Evolutionary conservation across 2,113 vertebrate genomes (phyloP), one percentile per base, ranked within the genome.

Genomic region (Cyphomyrus discorhynchus): DNA sequence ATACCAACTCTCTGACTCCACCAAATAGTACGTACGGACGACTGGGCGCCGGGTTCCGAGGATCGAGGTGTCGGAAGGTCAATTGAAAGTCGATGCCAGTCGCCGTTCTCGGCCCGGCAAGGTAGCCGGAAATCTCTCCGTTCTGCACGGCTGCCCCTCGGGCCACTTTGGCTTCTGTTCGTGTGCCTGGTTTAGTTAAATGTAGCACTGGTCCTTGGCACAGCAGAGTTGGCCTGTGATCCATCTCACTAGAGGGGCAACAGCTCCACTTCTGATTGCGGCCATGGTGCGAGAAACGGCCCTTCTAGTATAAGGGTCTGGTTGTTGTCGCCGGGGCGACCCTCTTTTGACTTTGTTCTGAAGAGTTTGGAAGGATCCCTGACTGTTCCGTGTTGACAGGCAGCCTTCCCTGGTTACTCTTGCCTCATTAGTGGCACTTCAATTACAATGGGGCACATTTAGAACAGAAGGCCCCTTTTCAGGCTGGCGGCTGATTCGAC

Each of bases 1-100:
- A 90, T 98, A 97, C 93, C 97, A 98, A 90, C 96, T 98, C 82
- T 96, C 97, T 0, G 97, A 98, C 92, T 98, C 97, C 0, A 96
- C 97, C 0, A 94, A 96, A 92, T 98, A 98, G 97, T 98, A 95
- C 94, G 97, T 93, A 27, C 52, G 5, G 31, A 17, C 0, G 5
- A 15, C 3, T 1, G 58, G n/a, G 62, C 2, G n/a, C 24, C 0
- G 9, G 9, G 24, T 19, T 42, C 39, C 39, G 19, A 39, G 42
- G 77, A 2, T 19, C 19, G 17, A 42, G 77, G 42, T 21, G 35
- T 42, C 77, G 5, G 19, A 11, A 31, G 62, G n/a, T 70, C 62
- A 13, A 31, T 27, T 4, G 9, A 31, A 70, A 31, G 27, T 11
- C 9, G 62, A 4, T 1, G 62, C 56, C 56, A 9, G 56, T 58